A percentile compares a stretch with the other conserved stretches of the same genome.
Evolutionary conservation across 2,888 invertebrate species (phyloP).

Genomic region (Agonopterix arenella): DNA sequence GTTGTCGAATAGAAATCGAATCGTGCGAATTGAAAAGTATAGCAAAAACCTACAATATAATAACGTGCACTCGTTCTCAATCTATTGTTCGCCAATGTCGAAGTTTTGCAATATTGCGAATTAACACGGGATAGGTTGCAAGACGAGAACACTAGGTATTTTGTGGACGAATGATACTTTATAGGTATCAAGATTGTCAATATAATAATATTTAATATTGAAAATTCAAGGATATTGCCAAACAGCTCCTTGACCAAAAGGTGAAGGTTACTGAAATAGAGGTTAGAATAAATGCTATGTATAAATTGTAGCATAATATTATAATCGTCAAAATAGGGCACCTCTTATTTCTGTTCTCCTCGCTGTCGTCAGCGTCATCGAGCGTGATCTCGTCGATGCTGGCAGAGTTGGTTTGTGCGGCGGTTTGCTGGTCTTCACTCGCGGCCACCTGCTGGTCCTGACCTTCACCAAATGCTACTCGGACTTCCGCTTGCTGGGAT

Average conservation of each 20-base stretch:
- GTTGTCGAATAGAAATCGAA: slow-evolving; percentile 34
- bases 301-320: not conserved
- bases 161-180: no score
- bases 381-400: slow-evolving; percentile 83
- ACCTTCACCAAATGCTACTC: slow-evolving; percentile 75
- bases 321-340: slow-evolving; percentile 14
- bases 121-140: not conserved
- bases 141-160: not conserved
- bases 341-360: slow-evolving; percentile 90
- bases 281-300: no score
- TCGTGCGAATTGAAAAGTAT: slow-evolving; percentile 50
- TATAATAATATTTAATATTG: no score
- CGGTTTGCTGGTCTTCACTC: slow-evolving; percentile 41
- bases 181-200: no score
- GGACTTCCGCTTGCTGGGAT: slow-evolving; percentile 79
- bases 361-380: slow-evolving; percentile 82
- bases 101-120: slow-evolving; percentile 12
- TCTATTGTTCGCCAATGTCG: slow-evolving; percentile 26
- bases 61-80: slow-evolving; percentile 15
- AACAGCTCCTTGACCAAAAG: no score
- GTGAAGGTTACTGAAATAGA: no score
- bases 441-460: slow-evolving; percentile 28
- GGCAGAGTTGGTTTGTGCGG: slow-evolving; percentile 79
- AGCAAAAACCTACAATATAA: slow-evolving; percentile 39
- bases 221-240: no score